These are phyloP conservation scores for Ganaspis sp. DNA, from an alignment of 1,140 invertebrate genomes.

Conservation along the genomic window DNA sequence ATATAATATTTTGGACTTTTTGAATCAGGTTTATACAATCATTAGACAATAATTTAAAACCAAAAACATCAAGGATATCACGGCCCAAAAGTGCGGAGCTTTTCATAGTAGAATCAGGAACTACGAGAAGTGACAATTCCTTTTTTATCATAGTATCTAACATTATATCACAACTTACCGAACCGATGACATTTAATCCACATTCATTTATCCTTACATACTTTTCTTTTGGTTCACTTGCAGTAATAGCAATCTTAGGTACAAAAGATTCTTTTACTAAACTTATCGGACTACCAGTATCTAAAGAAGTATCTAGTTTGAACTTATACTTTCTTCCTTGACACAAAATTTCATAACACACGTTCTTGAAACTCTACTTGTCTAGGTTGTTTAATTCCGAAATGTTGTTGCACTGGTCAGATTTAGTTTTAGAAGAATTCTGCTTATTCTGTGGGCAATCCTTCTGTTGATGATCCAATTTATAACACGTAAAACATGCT, in stretches of 20 bases:
- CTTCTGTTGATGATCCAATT: neutral
- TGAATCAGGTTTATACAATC: too few relatives aligned
- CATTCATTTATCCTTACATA: conserved; percentile 20
- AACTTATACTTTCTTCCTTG: neutral
- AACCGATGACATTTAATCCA: neutral
- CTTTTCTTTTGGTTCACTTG: neutral
- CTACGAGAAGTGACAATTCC: conserved; percentile 22
- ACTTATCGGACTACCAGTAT: conserved; percentile 31
- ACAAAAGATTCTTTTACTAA: conserved; percentile 10
- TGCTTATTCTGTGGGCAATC: neutral
- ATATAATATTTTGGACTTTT: conserved; percentile 5
- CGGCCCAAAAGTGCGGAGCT: conserved; percentile 7
- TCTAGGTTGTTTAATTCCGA: too few relatives aligned
- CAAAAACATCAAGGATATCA: conserved; percentile 5
- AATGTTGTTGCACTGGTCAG: neutral
- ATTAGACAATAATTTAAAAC: neutral
- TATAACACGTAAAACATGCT: neutral
- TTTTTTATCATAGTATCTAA: neutral
- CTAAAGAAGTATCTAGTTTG: conserved; percentile 24
- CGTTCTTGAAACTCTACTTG: neutral
- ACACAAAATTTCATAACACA: neutral
- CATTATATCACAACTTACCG: neutral
- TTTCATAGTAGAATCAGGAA: conserved; percentile 32
- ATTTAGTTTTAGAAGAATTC: neutral
- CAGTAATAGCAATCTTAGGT: neutral